Conservation (phyloP, 2,113 vertebrate species). For the Vulpes ferrilata region DNA sequence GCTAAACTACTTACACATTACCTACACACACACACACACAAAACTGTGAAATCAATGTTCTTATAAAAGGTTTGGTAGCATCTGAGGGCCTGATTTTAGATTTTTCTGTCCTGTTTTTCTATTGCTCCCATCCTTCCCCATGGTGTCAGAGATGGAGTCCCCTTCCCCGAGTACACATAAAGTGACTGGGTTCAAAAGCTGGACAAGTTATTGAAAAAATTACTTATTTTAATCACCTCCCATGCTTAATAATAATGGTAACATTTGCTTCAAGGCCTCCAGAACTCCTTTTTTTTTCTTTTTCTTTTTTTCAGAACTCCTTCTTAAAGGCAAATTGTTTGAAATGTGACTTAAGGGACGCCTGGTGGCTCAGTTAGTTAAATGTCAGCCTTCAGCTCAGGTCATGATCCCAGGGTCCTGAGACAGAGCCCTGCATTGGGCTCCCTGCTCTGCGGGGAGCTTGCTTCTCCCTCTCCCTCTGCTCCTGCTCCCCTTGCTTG, state of each 20-base stretch:
- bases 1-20: not conserved
- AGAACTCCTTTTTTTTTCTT: not conserved
- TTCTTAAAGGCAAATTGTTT: not conserved
- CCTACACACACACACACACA: not conserved
- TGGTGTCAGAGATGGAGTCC: not conserved
- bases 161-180: not conserved
- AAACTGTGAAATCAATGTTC: not conserved
- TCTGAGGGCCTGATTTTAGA: not conserved
- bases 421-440: no score
- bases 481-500: no score
- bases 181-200: not conserved
- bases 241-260: not conserved
- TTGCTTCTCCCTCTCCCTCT: no score
- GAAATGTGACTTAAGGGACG: not conserved
- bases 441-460: no score
- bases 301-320: not conserved
- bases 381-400: no score
- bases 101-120: constrained; percentile 19
- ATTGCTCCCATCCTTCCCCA: not conserved
- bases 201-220: not conserved
- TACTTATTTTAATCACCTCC: not conserved
- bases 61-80: not conserved
- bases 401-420: no score
- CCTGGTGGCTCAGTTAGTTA: no score
- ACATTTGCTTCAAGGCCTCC: not conserved